Percentiles rank a stretch among this genome's conserved stretches.
Conservation (phyloP, 2,797 vertebrate genomes). For the Anisognathus igniventris region DNA sequence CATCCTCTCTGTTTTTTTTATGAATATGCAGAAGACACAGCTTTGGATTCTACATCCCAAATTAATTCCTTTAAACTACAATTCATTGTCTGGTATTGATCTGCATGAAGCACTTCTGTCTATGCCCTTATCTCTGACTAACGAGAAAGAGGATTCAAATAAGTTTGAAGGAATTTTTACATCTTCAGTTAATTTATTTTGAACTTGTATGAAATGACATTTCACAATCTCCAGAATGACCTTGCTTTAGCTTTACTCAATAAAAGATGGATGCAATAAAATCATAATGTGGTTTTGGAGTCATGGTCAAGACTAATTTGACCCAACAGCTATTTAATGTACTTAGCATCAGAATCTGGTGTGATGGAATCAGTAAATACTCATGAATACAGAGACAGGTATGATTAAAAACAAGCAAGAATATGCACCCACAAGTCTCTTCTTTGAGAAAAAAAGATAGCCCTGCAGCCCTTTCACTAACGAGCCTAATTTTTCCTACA, state of each 20-base stretch:
- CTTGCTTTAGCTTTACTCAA: not conserved
- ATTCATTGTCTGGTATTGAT: not conserved
- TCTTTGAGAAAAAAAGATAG: not conserved
- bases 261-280: not conserved
- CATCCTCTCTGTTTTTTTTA: not conserved
- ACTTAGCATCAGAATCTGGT: not conserved
- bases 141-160: not conserved
- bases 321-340: not conserved
- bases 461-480: not conserved
- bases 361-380: not conserved
- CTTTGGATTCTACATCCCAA: not conserved
- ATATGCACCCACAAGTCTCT: not conserved
- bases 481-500: not conserved
- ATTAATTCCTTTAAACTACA: not conserved
- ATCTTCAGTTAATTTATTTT: not conserved
- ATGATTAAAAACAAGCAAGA: not conserved
- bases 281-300: not conserved
- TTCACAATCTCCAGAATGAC: not conserved
- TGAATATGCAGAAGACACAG: not conserved
- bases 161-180: not conserved
- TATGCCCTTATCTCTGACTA: not conserved
- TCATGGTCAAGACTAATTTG: not conserved
- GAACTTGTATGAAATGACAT: not conserved
- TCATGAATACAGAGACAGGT: not conserved
- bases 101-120: not conserved